Base-by-base conservation (phyloP, 2,113 vertebrate genomes). In the Phalacrocorax brasilianus region DNA sequence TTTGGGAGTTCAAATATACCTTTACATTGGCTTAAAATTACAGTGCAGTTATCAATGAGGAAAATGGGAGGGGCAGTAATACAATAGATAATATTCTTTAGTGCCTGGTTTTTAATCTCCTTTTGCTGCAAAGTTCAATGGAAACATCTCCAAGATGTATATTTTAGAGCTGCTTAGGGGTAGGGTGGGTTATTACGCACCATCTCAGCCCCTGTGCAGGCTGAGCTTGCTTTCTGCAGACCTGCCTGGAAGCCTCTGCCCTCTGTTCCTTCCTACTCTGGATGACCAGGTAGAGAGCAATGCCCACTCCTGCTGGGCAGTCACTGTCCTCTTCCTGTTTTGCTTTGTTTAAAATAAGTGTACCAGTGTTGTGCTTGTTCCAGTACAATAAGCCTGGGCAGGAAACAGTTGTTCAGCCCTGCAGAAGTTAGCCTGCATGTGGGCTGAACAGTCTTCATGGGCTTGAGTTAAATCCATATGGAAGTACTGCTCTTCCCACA, bases 401-500 rank as follows among this genome's bases (percentile, higher is more conserved):
- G 38, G 33, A 81, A 58, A 35, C 6, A 6, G 21, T 74, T 85
- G 33, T 56, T 23, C 61, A 52, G 18, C 45, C 47, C 33, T 85
- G 6, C 6, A 33, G 28, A 44, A 70, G 22, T 56, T 55, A 66
- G 12, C 26, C 23, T 74, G 70, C 28, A 9, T 52, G 26, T 81
- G 24, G 7, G 18, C 49, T 85, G 23, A 61, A 30, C 8, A 52
- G 23, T 49, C 30, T 35, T 55, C 11, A 4, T 30, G 35, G 55
- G 15, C 56, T 62, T n/a, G 19, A 24, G 9, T 81, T 74, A 59
- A 52, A 74, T 66, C 23, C 15, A 0, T 0, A 0, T 58, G 30
- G 22, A 87, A 66, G 9, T 72, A 22, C 55, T 73, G 15, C 12
- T 74, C 24, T 77, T 68, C 28, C 28, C 26, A 47, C 11, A 3